Base-by-base conservation (phyloP, 2,888 invertebrate species). In the Sinhomidia bicolor region DNA sequence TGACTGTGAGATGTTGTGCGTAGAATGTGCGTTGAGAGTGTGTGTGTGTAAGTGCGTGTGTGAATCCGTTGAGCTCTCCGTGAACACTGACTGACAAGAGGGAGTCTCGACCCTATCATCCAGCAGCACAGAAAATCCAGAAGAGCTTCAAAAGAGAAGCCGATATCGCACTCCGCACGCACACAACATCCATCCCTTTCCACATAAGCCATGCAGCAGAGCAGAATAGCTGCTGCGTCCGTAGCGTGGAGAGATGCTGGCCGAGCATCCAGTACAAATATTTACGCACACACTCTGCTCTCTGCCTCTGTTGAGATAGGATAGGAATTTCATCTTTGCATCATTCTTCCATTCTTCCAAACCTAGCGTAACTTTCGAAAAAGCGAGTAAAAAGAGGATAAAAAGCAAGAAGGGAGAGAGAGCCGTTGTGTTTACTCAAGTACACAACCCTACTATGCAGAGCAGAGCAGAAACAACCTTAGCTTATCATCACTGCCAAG, bases 291-390 rank as follows among this genome's bases (percentile, higher is more conserved):
- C 20, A 41, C 23, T 71, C 20, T 71, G 44, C 51, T 47, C 26
- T n/a, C 36, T 85, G 62, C 78, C 74, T 81, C 47, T 74, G 76
- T 87, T 81, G 86, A 74, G 86, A 87, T 87, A 87, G 86, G 86
- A 81, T 74, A 87, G 86, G 86, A 87, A 87, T 87, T 87, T 54
- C 78, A 79, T 9, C 44, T 78, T 84, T 60, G n/a, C n/a, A n/a
- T n/a, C n/a, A n/a, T 17, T n/a, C 57, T 36, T 14, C 41, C 29
- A 20, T 62, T 60, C 80, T 36, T 29, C 80, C 54, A 71, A 86
- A 86, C 85, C 80, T 86, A 80, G 71, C 85, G 62, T 85, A 86
- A 80, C 86, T 86, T 80, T 54, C 65, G 44, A 20, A 78, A 41
- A 57, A 41, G 60, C 20, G 51, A 68, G 20, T 41, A 41, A 81